Base-by-base conservation (phyloP, 1,140 invertebrate species). In the Zelostemma sp. region DNA sequence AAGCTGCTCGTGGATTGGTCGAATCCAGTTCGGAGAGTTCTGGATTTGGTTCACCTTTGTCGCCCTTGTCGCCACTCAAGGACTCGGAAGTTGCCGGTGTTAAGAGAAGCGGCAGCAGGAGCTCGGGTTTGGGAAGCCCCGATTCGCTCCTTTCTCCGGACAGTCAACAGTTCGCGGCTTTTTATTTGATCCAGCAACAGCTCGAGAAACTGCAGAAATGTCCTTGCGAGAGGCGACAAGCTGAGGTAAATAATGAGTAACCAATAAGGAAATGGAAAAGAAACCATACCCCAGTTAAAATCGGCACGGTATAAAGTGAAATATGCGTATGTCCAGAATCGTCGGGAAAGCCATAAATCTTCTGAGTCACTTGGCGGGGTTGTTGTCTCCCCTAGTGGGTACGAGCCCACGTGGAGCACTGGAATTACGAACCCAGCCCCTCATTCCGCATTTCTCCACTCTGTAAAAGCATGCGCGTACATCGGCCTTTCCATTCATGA, bases 11-110 rank as follows among this genome's bases (percentile, higher is more conserved):
- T 9, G 55, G 73, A 12, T 18, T 82, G 11, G 77, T 73, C 19
- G 80, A 75, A 57, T 82, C 80, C 1, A 81, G 78, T 17, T 82
- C 80, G 1, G 80, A 82, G 33, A 82, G 80, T 53, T 82, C 80
- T 0, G 80, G 80, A 1, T 77, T 82, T 1, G 79, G 72, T 0
- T 82, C 80, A 9, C 80, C 79, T 1, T 56, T 81, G 17, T 82
- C 80, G n/a, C 80, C 80, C 2, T 54, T 81, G 6, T 81, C 79
- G 6, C 79, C 79, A n/a, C 70, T 72, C 6, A 77, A 66, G 12
- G 77, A 81, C 11, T 25, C 9, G 15, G n/a, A 55, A 16, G 1
- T 6, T 15, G 14, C 28, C 8, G 47, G 48, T 43, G 74, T 81
- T 3, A 77, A 43, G 19, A 68, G 14, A 1, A 81, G 79, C 16